Evolutionary conservation across 2,113 vertebrate genomes (phyloP).

Genomic region (Neodontobutis hainanensis): DNA sequence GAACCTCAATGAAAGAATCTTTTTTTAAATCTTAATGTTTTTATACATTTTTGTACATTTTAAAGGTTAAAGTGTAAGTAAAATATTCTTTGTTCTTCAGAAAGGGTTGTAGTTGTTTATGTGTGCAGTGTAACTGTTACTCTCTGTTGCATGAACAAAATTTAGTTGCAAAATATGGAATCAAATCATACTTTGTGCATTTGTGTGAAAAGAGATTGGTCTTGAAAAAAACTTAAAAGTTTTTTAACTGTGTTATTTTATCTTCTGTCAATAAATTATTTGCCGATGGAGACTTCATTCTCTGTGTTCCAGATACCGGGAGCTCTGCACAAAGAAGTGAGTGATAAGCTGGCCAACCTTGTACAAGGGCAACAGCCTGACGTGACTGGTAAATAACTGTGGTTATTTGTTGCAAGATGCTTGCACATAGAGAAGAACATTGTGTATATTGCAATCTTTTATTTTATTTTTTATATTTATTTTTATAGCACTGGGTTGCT

Average conservation of each 20-base stretch:
- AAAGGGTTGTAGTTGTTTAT: not conserved
- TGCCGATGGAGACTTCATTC: not conserved
- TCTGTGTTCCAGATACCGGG: slow-evolving; percentile 83
- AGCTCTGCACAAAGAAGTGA: slow-evolving; percentile 91
- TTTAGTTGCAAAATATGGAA: not conserved
- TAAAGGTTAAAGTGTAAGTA: no score
- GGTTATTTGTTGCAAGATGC: not conserved
- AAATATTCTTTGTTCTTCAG: no score
- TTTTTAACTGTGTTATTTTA: not conserved
- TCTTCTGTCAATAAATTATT: no score
- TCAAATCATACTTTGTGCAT: not conserved
- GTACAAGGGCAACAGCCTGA: slow-evolving; percentile 82
- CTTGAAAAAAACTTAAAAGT: not conserved
- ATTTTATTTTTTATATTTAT: no score
- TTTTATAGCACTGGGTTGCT: no score
- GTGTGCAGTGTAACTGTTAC: not conserved
- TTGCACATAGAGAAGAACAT: not conserved
- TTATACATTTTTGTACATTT: no score
- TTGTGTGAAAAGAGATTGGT: not conserved
- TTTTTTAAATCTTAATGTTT: no score
- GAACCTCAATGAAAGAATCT: no score
- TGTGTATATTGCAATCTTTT: no score
- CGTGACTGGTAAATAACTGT: slow-evolving; percentile 75
- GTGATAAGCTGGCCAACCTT: slow-evolving; percentile 85
- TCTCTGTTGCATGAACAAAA: slow-evolving; percentile 4